These are phyloP conservation scores for Tachina fera DNA, from an alignment of 2,888 invertebrate genomes.

Conservation along the genomic window DNA sequence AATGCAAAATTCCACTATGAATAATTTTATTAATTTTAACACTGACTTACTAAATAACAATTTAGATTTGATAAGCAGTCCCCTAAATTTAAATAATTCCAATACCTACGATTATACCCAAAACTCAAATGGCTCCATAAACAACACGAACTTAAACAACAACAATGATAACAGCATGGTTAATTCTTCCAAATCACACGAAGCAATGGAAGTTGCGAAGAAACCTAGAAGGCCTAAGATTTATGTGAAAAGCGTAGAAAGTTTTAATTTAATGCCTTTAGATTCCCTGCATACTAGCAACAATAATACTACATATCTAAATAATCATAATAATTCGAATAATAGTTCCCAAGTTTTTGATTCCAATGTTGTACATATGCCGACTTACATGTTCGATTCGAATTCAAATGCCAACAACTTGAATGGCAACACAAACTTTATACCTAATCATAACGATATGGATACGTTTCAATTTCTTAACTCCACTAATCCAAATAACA, in stretches of 20 bases:
- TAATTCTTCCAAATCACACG: conserved; percentile 24
- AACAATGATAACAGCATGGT: conserved; percentile 13
- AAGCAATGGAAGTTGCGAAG: conserved; percentile 48
- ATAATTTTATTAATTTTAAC: conserved; percentile 51
- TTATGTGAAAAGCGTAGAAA: conserved; percentile 82
- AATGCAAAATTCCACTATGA: conserved; percentile 68
- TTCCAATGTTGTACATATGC: conserved; percentile 63
- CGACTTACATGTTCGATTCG: conserved; percentile 65
- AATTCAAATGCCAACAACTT: conserved; percentile 46
- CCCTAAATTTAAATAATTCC: conserved; percentile 36
- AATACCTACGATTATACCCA: conserved; percentile 48
- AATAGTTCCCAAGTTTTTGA: conserved; percentile 46
- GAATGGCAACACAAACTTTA: conserved; percentile 49
- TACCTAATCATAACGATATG: conserved; percentile 57
- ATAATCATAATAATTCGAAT: conserved; percentile 42
- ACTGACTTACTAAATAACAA: conserved; percentile 41
- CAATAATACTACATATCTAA: conserved; percentile 34
- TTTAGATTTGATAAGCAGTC: conserved; percentile 34
- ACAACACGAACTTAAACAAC: conserved; percentile 38
- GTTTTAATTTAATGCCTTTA: conserved; percentile 68
- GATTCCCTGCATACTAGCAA: conserved; percentile 36
- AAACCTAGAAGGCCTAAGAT: conserved; percentile 81
- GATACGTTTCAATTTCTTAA: conserved; percentile 60
- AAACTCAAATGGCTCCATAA: conserved; percentile 42
- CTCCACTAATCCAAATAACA: conserved; percentile 29